Percentiles rank a stretch among this genome's conserved stretches.
These are phyloP conservation scores for Ceratoteleas bidentatus DNA, from an alignment of 1,140 invertebrate species.

Conservation along the genomic window DNA sequence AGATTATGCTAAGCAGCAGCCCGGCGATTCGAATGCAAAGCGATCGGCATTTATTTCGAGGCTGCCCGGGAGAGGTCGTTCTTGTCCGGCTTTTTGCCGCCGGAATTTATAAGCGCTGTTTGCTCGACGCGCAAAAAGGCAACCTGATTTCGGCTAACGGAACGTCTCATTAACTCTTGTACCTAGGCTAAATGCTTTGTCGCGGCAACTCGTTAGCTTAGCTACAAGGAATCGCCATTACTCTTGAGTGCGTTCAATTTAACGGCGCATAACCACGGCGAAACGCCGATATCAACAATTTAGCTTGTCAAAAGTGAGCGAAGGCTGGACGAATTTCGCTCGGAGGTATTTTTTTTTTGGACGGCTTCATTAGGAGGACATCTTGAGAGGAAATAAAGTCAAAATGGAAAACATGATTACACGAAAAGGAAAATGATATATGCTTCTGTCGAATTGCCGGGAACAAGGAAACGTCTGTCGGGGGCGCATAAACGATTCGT, in stretches of 20 bases:
- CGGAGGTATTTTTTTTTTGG: not conserved
- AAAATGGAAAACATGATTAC: too few relatives aligned
- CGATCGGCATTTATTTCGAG: slow-evolving; percentile 17
- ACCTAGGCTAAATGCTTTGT: slow-evolving; percentile 62
- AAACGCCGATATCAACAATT: slow-evolving; percentile 65
- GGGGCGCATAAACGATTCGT: not conserved
- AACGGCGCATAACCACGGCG: slow-evolving; percentile 53
- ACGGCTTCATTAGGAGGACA: not conserved
- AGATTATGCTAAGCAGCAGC: slow-evolving; percentile 53
- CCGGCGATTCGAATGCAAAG: slow-evolving; percentile 19
- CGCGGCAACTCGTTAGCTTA: slow-evolving; percentile 68
- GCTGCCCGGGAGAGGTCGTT: not conserved
- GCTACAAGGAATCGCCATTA: slow-evolving; percentile 70
- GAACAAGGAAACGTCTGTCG: not conserved
- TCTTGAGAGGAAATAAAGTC: not conserved
- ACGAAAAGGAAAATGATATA: not conserved
- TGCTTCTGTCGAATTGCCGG: not conserved
- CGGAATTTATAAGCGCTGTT: not conserved
- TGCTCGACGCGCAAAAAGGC: slow-evolving; percentile 21
- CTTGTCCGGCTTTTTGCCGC: not conserved
- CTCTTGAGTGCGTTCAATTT: slow-evolving; percentile 63
- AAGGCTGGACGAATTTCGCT: slow-evolving; percentile 26
- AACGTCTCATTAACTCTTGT: slow-evolving; percentile 56
- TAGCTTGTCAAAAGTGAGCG: slow-evolving; percentile 43
- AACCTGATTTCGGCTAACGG: slow-evolving; percentile 51